Conservation (phyloP, 2,113 vertebrate genomes). For the Saccopteryx bilineata region DNA sequence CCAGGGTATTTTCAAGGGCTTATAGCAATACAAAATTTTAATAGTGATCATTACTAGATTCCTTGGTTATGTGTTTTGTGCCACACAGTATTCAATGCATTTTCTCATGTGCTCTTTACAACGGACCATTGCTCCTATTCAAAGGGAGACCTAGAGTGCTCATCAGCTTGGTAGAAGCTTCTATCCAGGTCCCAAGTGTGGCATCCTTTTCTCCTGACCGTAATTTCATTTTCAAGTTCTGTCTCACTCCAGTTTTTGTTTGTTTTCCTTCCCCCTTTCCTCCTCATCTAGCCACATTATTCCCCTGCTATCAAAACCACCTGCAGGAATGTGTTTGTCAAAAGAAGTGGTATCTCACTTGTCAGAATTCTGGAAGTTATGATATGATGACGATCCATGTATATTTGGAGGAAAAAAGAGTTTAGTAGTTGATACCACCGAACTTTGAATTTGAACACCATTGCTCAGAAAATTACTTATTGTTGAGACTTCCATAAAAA, state of each 20-base stretch:
- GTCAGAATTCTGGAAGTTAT: neutral
- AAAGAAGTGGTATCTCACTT: neutral
- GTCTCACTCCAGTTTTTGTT: neutral
- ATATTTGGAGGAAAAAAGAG: neutral
- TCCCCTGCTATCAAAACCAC: neutral
- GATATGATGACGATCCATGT: neutral
- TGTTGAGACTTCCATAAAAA: neutral
- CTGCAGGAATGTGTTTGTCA: neutral
- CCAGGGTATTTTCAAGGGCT: neutral
- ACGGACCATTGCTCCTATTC: neutral
- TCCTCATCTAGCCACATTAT: neutral
- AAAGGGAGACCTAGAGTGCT: neutral
- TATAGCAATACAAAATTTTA: neutral
- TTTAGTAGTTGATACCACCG: neutral
- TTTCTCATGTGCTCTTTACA: neutral
- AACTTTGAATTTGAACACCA: neutral
- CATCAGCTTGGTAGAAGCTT: neutral
- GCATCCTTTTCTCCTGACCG: accelerated
- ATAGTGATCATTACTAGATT: neutral
- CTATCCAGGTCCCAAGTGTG: accelerated
- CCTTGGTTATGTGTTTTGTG: neutral
- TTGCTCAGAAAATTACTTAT: neutral
- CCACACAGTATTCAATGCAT: neutral
- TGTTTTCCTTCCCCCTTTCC: neutral
- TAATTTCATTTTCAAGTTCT: neutral